Base-by-base conservation (phyloP, 2,113 vertebrate species). In the Hemiscyllium ocellatum region DNA sequence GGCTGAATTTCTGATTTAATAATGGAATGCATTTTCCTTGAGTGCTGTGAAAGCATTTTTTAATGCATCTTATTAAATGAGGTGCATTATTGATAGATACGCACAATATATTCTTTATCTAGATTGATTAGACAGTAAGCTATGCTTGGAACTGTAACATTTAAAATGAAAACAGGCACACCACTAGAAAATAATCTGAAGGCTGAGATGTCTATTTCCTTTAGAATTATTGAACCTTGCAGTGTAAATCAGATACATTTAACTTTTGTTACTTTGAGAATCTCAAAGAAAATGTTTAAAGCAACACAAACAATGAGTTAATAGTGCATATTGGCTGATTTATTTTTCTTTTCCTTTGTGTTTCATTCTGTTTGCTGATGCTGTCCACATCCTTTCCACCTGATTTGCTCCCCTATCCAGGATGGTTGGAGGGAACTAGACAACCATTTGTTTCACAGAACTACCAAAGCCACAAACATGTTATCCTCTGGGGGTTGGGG, bases 1-100 rank as follows among this genome's bases (percentile, higher is more conserved):
- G 93, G 24, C n/a, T 95, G 69, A 72, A 72, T 72, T 95, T 47
- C 69, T 72, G 94, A 95, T 95, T 70, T 95, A 50, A 94, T 94
- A 69, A 94, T 72, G 29, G 42, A 95, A 20, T 95, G 42, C 69
- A 72, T 52, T 95, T 95, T 95, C 13, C 94, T 70, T 47, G 66
- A 76, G 65, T 66, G 47, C n/a, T 76, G 26, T 52, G 52, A 72
- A 72, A 72, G 26, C 94, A 95, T 72, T 95, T 95, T 90, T 95
- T 76, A 69, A 52, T 95, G 61, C 66, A 47, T 95, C 65, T 95
- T 72, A 37, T 72, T 52, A 95, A 72, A 12, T 70, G 68, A 72
- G 24, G 17, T 72, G 15, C 68, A 72, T 95, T 72, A 95, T 95
- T 95, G 94, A 95, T 94, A 68, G 15, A 69, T 24, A 29, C 47